These are phyloP conservation scores for Callocephalon fimbriatum DNA, from an alignment of 2,113 vertebrate genomes.

Conservation along the genomic window DNA sequence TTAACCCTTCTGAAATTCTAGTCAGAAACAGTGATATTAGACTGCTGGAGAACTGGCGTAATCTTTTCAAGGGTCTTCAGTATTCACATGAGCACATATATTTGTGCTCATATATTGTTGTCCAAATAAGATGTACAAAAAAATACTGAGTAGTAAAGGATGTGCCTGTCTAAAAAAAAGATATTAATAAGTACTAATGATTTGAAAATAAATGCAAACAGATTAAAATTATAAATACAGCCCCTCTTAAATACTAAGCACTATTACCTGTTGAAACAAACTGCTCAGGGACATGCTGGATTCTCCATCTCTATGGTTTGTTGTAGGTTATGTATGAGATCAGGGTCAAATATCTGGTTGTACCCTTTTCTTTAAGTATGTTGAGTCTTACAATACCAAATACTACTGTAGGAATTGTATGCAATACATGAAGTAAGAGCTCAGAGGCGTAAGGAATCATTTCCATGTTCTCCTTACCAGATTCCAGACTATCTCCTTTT, in stretches of 20 bases:
- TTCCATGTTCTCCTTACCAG: background rate
- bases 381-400: background rate
- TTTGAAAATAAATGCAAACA: background rate
- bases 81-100: background rate
- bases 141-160: background rate
- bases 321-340: background rate
- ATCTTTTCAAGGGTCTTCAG: background rate
- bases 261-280: background rate
- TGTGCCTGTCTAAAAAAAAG: background rate
- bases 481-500: background rate
- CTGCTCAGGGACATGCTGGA: background rate
- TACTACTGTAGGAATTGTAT: background rate
- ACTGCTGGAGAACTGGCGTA: background rate
- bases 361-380: background rate
- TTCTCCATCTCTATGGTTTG: background rate
- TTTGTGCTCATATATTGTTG: background rate
- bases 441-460: background rate
- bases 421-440: fast-evolving
- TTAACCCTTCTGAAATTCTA: background rate
- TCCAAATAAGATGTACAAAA: background rate
- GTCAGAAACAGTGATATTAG: background rate
- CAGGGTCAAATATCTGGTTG: background rate
- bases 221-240: background rate
- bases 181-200: background rate
- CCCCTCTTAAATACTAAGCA: background rate